These are phyloP conservation scores for Orthosia cruda DNA, from an alignment of 2,888 invertebrate species.

Conservation along the genomic window DNA sequence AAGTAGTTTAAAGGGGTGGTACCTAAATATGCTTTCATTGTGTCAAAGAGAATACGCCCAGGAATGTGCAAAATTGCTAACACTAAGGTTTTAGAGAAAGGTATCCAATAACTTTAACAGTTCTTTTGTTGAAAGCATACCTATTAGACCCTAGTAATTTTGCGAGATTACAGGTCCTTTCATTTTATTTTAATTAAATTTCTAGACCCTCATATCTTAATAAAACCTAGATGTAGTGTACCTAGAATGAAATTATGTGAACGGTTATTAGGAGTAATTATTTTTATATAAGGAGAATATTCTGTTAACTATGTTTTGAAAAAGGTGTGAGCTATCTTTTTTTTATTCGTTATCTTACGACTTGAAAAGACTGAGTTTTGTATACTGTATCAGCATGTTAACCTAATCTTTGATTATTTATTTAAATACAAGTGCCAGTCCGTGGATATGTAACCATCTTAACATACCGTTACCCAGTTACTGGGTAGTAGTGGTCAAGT, in stretches of 20 bases:
- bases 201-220: conserved; percentile 27
- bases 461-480: no score
- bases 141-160: conserved; percentile 20
- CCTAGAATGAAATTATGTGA: conserved; percentile 26
- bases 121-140: conserved; percentile 16
- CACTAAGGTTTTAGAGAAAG: conserved; percentile 4
- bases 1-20: no score
- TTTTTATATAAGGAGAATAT: no score
- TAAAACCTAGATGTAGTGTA: conserved; percentile 7
- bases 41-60: background rate
- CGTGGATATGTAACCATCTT: no score
- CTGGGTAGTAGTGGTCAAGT: no score
- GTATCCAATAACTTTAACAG: conserved; percentile 20
- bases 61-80: background rate
- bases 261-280: background rate
- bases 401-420: no score
- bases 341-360: no score
- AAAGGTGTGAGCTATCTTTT: no score
- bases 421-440: no score
- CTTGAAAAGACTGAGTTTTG: no score
- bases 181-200: conserved; percentile 51
- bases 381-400: no score
- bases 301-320: conserved; percentile 3
- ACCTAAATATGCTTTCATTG: no score
- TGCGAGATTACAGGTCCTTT: conserved; percentile 19